Conservation (phyloP, 1,140 invertebrate genomes). For the Ostrea edulis region DNA sequence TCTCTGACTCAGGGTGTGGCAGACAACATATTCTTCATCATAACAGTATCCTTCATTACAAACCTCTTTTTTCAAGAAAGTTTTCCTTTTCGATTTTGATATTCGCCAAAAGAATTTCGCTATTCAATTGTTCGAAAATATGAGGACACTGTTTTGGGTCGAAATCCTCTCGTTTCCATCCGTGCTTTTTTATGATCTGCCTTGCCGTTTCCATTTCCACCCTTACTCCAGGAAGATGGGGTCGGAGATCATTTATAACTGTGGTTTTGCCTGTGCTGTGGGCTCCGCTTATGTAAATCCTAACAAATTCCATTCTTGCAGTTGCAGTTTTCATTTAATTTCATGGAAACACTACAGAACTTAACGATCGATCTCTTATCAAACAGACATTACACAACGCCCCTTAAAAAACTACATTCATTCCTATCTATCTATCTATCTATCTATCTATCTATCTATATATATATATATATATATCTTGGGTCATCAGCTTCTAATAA, state of each 20-base stretch:
- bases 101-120: slow-evolving; percentile 55
- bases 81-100: slow-evolving; percentile 51
- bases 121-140: slow-evolving; percentile 57
- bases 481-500: no score
- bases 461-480: no score
- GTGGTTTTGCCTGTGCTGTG: slow-evolving; percentile 65
- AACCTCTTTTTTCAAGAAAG: slow-evolving; percentile 44
- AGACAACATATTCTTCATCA: no score
- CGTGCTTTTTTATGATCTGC: slow-evolving; percentile 50
- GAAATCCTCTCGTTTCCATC: slow-evolving; percentile 57
- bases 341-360: background rate
- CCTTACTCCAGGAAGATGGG: slow-evolving; percentile 44
- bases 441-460: no score
- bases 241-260: slow-evolving; percentile 54
- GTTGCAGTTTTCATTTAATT: background rate
- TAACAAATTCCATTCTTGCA: background rate
- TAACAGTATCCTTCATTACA: no score
- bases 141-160: slow-evolving; percentile 54
- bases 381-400: no score
- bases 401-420: no score
- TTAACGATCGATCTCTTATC: no score
- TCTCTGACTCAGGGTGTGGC: no score
- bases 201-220: slow-evolving; percentile 58
- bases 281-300: slow-evolving; percentile 59
- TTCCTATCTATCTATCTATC: no score